Percentiles rank a stretch among this genome's conserved stretches.
Evolutionary conservation across 2,797 vertebrate genomes (phyloP).

Genomic region (Sebastes steindachneri): DNA sequence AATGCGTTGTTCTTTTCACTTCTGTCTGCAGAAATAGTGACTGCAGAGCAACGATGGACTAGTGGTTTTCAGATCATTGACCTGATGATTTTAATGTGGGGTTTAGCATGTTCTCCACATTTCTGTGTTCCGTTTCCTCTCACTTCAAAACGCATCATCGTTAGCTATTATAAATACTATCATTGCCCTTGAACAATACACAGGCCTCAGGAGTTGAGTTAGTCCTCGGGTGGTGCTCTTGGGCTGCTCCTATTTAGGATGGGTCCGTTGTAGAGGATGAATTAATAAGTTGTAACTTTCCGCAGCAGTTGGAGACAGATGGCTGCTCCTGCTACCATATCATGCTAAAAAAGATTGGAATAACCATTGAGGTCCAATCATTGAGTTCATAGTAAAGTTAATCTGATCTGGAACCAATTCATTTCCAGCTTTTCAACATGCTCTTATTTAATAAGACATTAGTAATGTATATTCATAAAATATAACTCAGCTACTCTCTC

Average conservation of each 20-base stretch:
- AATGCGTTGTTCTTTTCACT: constrained; percentile 28
- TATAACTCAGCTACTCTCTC: constrained; percentile 19
- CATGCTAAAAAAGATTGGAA: constrained; percentile 2
- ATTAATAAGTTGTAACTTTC: neutral
- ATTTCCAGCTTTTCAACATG: neutral
- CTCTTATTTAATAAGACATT: constrained; percentile 31
- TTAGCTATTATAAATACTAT: neutral
- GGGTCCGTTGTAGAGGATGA: neutral
- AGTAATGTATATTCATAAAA: constrained; percentile 14
- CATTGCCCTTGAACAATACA: neutral
- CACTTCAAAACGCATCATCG: neutral
- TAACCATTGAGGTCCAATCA: neutral
- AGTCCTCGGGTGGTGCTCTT: neutral
- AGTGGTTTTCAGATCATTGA: neutral
- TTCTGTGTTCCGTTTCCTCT: neutral
- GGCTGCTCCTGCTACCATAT: neutral
- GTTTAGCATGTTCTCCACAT: neutral
- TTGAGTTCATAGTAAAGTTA: neutral
- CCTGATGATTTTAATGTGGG: neutral
- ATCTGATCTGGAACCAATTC: neutral
- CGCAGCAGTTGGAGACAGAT: neutral
- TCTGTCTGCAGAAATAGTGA: neutral
- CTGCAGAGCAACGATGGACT: neutral
- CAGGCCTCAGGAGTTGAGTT: neutral
- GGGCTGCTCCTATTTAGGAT: neutral